A percentile compares a stretch with the other conserved stretches of the same genome.
Evolutionary conservation across 2,888 invertebrate species (phyloP).

Genomic region (Norana najaformis): DNA sequence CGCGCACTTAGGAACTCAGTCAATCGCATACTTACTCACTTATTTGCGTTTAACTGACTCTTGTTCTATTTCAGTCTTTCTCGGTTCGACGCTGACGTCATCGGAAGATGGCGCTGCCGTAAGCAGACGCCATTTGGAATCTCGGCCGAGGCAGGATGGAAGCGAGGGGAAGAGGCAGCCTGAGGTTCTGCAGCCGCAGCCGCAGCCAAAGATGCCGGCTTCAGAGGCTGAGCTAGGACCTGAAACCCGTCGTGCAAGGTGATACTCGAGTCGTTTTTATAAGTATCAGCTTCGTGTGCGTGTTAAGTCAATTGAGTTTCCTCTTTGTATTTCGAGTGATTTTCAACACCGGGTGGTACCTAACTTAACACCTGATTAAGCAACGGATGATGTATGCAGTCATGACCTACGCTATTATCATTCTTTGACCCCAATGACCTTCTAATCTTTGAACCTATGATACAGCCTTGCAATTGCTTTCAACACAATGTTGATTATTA

Average conservation of each 20-base stretch:
- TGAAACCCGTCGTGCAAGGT: constrained; percentile 10
- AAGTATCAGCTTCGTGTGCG: not conserved
- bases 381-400: not conserved
- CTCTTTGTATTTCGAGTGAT: not conserved
- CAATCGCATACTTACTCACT: not conserved
- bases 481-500: not conserved
- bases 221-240: not conserved
- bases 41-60: not conserved
- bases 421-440: not conserved
- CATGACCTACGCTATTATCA: not conserved
- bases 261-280: not conserved
- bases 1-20: not conserved
- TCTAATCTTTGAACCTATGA: not conserved
- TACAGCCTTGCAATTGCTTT: not conserved
- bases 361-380: not conserved
- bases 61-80: constrained; percentile 20
- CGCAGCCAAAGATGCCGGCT: not conserved
- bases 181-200: not conserved
- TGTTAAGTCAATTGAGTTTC: not conserved
- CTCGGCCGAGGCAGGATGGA: constrained; percentile 8
- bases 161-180: not conserved
- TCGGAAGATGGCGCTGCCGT: not conserved
- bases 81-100: not conserved
- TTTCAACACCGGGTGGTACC: not conserved
- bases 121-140: constrained; percentile 8